Base-by-base conservation (phyloP, 1,140 invertebrate species). In the Hermetia illucens region DNA sequence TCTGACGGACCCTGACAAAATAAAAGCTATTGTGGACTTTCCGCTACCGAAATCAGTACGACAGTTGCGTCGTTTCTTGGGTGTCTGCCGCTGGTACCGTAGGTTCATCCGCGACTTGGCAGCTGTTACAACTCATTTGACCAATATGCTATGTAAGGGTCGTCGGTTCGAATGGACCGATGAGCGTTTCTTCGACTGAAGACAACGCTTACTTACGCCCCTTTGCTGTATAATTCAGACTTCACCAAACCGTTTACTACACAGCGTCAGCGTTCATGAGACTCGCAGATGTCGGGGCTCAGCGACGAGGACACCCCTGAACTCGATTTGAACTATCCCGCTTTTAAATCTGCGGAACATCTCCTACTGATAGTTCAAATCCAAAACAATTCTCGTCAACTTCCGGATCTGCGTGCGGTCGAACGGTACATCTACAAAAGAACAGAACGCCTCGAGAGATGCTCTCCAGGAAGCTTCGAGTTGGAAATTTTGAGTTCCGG, bases 21-120 rank as follows among this genome's bases (percentile, higher is more conserved):
- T 51, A 3, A 21, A 15, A n/a, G 43, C 42, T 2, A 49, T 51
- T 9, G 21, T 16, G 3, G 30, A 47, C 20, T 41, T 31, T 21
- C 39, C 45, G 5, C 3, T 45, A 16, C 54, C 52, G 4, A 48
- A 34, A 37, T 50, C 41, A 1, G 25, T 39, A 0, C 50, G 47
- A 18, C 49, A 57, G 34, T 40, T 56, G 3, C 34, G 52, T 19
- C 37, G 58, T 29, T 67, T 70, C n/a, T 21, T 42, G 8, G 34
- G 39, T 12, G 25, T 40, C 21, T 5, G 27, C 4, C 34, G 39
- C 5, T 44, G 39, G 38, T 44, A 37, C 19, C 29, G 35, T 4
- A 12, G 22, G 21, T 44, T 41, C 22, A 27, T 44, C 8, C 5
- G 5, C 3, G 24, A 44, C 21, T 44, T 34, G 16, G 34, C 42